Percentiles rank a stretch among this genome's conserved stretches.
phyloP scores from a whole-genome alignment of 2,113 vertebrate genomes.

The Pavo muticus region DNA sequence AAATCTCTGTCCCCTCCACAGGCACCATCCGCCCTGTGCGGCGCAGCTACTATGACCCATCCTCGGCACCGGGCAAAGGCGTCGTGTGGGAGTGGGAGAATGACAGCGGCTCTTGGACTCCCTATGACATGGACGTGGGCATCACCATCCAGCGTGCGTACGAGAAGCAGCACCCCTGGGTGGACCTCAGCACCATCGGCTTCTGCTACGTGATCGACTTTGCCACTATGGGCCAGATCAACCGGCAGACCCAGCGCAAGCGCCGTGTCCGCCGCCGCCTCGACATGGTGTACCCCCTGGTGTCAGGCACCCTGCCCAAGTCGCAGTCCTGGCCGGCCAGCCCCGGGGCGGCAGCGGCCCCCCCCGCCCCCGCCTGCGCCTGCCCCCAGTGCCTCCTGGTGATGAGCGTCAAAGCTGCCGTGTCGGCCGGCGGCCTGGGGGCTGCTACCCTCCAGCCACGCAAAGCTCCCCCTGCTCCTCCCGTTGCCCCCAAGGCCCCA shows the following conservation, averaged over 20 bases:
- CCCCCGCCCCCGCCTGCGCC: slow-evolving; percentile 81
- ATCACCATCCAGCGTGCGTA: slow-evolving; percentile 83
- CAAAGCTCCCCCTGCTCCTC: background rate
- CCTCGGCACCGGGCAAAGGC: slow-evolving; percentile 79
- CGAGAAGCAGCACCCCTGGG: slow-evolving; percentile 82
- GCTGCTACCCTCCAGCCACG: slow-evolving; percentile 71
- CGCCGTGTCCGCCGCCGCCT: slow-evolving; percentile 87
- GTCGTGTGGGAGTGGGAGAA: slow-evolving; percentile 86
- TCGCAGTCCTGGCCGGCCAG: slow-evolving; percentile 80
- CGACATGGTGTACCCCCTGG: slow-evolving; percentile 85
- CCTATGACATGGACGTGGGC: slow-evolving; percentile 82
- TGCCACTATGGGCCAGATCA: slow-evolving; percentile 84
- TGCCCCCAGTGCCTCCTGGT: slow-evolving; percentile 94
- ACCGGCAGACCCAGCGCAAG: slow-evolving; percentile 84
- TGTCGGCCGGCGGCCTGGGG: background rate
- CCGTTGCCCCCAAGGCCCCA: background rate
- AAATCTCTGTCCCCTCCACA: background rate
- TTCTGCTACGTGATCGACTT: slow-evolving; percentile 84
- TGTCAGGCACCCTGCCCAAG: slow-evolving; percentile 81
- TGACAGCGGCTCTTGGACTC: slow-evolving; percentile 79
- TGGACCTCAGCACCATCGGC: slow-evolving; percentile 82
- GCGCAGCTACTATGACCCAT: slow-evolving; percentile 80
- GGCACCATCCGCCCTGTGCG: slow-evolving; percentile 83
- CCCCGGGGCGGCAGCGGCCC: slow-evolving; percentile 25
- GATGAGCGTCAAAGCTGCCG: slow-evolving; percentile 84